A percentile compares a stretch with the other conserved stretches of the same genome.
Conservation (phyloP, 2,888 invertebrate genomes). For the Andrena haemorrhoa region DNA sequence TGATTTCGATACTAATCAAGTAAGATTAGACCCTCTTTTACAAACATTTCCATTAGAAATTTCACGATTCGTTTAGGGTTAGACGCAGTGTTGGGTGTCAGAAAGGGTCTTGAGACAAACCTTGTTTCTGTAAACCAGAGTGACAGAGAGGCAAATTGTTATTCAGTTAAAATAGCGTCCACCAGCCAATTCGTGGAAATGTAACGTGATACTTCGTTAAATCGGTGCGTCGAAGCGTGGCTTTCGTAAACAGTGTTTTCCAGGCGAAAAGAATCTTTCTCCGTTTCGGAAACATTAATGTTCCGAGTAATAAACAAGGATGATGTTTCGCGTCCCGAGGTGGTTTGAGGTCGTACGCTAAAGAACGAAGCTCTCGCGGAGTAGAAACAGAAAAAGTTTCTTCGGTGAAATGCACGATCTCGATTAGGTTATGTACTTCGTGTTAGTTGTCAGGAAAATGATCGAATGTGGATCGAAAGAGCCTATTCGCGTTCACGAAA, state of each 20-base stretch:
- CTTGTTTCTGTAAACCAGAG: not conserved
- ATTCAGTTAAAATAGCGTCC: not conserved
- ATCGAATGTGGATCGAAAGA: not conserved
- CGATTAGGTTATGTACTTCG: slow-evolving; percentile 8
- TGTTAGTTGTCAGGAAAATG: not conserved
- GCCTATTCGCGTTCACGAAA: not conserved
- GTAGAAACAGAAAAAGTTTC: not conserved
- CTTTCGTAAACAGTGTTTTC: not conserved
- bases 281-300: not conserved
- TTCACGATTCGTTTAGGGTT: too few species aligned
- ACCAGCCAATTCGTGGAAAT: slow-evolving; percentile 9
- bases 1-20: too few species aligned
- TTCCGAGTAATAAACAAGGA: not conserved
- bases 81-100: not conserved
- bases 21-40: too few species aligned
- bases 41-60: too few species aligned
- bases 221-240: not conserved
- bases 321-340: not conserved
- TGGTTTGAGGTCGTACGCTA: not conserved
- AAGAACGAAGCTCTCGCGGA: not conserved
- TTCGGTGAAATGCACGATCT: not conserved
- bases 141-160: not conserved
- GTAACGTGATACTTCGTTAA: not conserved
- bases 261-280: not conserved
- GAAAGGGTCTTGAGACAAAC: not conserved